Evolutionary conservation across 2,797 vertebrate species (phyloP).

Genomic region (Hydrocynus forskahlii): DNA sequence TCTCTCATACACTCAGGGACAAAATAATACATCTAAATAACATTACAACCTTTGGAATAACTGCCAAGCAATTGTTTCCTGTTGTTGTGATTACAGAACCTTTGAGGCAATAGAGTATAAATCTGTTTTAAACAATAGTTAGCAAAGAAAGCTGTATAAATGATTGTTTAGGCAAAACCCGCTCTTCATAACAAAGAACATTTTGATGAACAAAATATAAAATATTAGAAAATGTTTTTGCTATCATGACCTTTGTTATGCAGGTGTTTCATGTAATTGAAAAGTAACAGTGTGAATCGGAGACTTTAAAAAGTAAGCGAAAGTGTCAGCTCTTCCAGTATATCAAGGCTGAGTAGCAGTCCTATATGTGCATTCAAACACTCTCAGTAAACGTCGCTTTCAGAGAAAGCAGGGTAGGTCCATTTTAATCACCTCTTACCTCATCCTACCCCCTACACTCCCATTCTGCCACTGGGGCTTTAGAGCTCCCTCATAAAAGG

Average conservation of each 20-base stretch:
- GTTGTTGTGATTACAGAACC: not conserved
- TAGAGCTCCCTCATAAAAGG: constrained; percentile 48
- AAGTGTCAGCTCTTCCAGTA: not conserved
- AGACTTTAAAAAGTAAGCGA: not conserved
- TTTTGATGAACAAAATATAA: not conserved
- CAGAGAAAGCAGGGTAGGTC: constrained; percentile 8
- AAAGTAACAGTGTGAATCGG: not conserved
- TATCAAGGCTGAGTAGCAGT: not conserved
- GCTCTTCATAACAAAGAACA: not conserved
- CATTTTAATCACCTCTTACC: constrained; percentile 36
- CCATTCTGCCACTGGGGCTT: constrained; percentile 8
- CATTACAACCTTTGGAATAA: not conserved
- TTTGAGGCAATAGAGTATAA: too few relatives aligned
- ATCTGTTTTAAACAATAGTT: too few relatives aligned
- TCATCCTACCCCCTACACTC: constrained; percentile 28
- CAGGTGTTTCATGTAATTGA: not conserved
- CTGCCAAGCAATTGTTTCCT: not conserved
- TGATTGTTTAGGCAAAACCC: not conserved
- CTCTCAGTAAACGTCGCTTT: not conserved
- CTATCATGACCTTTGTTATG: not conserved
- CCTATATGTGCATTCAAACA: not conserved
- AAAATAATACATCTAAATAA: not conserved
- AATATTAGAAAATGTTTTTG: not conserved
- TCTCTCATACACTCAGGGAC: constrained; percentile 14
- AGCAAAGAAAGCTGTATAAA: too few relatives aligned